phyloP scores from a whole-genome alignment of 2,888 invertebrate genomes.

The Drosophila robusta region DNA sequence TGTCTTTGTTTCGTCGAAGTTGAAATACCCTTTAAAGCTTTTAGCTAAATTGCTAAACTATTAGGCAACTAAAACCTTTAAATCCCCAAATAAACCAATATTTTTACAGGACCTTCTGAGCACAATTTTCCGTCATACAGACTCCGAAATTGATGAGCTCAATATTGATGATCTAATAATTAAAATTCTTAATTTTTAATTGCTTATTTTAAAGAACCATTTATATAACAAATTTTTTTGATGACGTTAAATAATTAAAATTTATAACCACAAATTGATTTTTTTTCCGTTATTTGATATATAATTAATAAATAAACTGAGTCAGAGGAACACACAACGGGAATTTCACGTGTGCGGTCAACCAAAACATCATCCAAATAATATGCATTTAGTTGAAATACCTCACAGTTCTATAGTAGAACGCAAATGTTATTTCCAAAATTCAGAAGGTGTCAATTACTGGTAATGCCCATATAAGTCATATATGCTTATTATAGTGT shows the following conservation, averaged over 20 bases:
- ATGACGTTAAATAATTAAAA: not conserved
- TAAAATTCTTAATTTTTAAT: too few relatives aligned
- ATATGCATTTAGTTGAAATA: conserved; percentile 8
- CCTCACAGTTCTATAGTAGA: not conserved
- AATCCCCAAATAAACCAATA: too few relatives aligned
- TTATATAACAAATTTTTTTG: not conserved
- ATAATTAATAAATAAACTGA: conserved; percentile 1
- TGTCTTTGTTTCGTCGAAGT: not conserved
- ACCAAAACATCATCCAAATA: conserved; percentile 22
- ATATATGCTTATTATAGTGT: conserved; percentile 11
- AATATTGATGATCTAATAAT: not conserved
- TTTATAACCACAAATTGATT: not conserved
- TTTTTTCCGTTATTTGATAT: not conserved
- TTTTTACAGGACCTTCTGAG: too few relatives aligned
- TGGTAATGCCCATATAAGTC: conserved; percentile 12
- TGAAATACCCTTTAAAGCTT: too few relatives aligned
- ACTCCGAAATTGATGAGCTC: not conserved
- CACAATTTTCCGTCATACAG: too few relatives aligned
- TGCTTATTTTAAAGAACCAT: too few relatives aligned
- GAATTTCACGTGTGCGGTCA: conserved; percentile 30
- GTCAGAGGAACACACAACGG: conserved; percentile 14
- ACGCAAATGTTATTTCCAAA: conserved; percentile 23
- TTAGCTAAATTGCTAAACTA: too few relatives aligned
- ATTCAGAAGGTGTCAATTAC: conserved; percentile 32
- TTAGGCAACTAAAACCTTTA: too few relatives aligned